Conservation (phyloP, 1,140 invertebrate species). For the Sycophaga agraensis region DNA sequence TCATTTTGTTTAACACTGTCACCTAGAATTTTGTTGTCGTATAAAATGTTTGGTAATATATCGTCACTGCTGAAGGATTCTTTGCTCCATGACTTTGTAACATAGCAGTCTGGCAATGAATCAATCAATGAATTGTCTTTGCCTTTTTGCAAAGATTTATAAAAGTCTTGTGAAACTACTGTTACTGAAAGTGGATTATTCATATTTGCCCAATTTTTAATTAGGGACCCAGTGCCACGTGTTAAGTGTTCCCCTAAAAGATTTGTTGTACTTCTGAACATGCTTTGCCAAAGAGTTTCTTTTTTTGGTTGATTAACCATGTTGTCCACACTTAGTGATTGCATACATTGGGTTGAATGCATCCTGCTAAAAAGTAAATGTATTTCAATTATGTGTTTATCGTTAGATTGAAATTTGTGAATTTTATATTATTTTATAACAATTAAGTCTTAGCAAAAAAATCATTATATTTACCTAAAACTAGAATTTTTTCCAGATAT, state of each 20-base stretch:
- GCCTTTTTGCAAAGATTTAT: constrained; percentile 33
- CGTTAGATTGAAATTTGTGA: too few species aligned
- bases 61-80: not conserved
- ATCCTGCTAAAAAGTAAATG: constrained; percentile 19
- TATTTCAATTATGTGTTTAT: too few species aligned
- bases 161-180: constrained; percentile 38
- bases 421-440: not conserved
- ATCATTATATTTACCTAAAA: constrained; percentile 4
- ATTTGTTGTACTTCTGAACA: constrained; percentile 34
- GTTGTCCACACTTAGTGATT: constrained; percentile 25
- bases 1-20: constrained; percentile 5
- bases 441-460: not conserved
- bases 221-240: constrained; percentile 33
- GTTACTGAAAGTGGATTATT: constrained; percentile 40
- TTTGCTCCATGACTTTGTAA: not conserved
- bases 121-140: constrained; percentile 14
- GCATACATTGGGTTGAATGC: constrained; percentile 26
- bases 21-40: constrained; percentile 21
- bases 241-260: constrained; percentile 32
- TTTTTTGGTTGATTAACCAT: constrained; percentile 22
- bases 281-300: constrained; percentile 32
- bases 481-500: constrained; percentile 8
- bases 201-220: constrained; percentile 28
- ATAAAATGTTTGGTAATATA: constrained; percentile 17
- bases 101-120: too few species aligned